Base-by-base conservation (phyloP, 37 sponge, comb jelly and placozoan species). In the Ephydatia muelleri region DNA sequence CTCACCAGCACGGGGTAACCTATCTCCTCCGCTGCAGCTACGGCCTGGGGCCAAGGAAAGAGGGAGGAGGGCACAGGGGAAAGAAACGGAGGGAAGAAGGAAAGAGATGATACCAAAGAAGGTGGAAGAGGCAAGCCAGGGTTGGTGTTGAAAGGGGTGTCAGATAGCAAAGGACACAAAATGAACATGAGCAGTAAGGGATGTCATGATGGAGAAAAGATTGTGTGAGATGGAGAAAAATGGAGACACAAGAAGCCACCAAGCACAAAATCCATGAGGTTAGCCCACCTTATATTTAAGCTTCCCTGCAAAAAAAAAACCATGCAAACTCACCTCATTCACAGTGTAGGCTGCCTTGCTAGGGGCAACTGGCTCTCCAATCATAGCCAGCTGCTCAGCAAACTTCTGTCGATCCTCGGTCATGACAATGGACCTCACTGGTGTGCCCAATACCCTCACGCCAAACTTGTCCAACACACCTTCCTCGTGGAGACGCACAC, bases 1-100 rank as follows among this genome's bases (percentile, higher is more conserved):
- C 99, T 86, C 43, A 99, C 93, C 66, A 99, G 67, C 28, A 97
- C 97, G 5, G 99, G 99, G 75, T 91, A 99, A 4, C 99, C 99
- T 4, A 98, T 70, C 38, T 27, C 22, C 40, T 90, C 86, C 37
- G 91, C 97, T 29, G 96, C 96, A 26, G 73, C 85, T 0, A 97
- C 57, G 2, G 97, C 97, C 97, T 97, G 33, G 16, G n/a, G 81
- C 23, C 57, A 31, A 25, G 22, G 77, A 33, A 8, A 43, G 68
- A 6, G 68, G 32, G 80, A 67, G 67, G 68, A 6, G 25, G 35
- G 13, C 8, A 12, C 25, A 31, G 37, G 80, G 30, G 43, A 38
- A 43, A 66, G 35, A 12, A 31, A 29, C 21, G 26, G 64, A 13
- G 64, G 78, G 65, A 31, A 35, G 68, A 12, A 25, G 67, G 3